Percentiles rank a stretch among this genome's conserved stretches.
Conservation (phyloP, 2,113 vertebrate genomes). For the Romanogobio albipinnatus region DNA sequence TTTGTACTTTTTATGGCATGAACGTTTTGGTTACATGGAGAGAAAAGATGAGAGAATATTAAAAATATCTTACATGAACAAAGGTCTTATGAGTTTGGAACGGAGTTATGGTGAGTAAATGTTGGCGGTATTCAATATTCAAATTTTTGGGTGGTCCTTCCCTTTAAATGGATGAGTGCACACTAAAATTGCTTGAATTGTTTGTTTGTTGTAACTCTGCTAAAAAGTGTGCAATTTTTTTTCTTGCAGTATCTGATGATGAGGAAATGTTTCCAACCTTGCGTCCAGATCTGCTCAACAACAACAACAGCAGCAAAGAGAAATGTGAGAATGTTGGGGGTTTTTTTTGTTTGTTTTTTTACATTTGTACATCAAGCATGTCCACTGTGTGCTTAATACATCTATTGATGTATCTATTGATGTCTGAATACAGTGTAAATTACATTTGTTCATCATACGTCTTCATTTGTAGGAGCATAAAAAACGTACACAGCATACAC, state of each 20-base stretch:
- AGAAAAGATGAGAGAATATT: too few relatives aligned
- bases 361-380: not conserved
- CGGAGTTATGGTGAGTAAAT: too few relatives aligned
- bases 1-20: not conserved
- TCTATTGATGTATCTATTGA: too few relatives aligned
- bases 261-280: slow-evolving; percentile 89
- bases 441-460: not conserved
- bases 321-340: slow-evolving; percentile 90
- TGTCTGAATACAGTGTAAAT: not conserved
- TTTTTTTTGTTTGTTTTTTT: not conserved
- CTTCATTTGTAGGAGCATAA: not conserved
- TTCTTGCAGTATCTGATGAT: slow-evolving; percentile 85
- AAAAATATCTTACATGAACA: too few relatives aligned
- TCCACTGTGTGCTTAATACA: not conserved
- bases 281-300: slow-evolving; percentile 87
- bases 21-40: too few relatives aligned
- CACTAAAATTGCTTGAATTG: too few relatives aligned
- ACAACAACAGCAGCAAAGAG: slow-evolving; percentile 92
- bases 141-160: too few relatives aligned
- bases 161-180: too few relatives aligned
- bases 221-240: not conserved
- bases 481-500: not conserved
- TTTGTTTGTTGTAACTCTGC: too few relatives aligned
- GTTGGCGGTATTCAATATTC: too few relatives aligned
- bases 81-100: too few relatives aligned